phyloP scores from a whole-genome alignment of 2,888 invertebrate species.

The Netelia inedita region DNA sequence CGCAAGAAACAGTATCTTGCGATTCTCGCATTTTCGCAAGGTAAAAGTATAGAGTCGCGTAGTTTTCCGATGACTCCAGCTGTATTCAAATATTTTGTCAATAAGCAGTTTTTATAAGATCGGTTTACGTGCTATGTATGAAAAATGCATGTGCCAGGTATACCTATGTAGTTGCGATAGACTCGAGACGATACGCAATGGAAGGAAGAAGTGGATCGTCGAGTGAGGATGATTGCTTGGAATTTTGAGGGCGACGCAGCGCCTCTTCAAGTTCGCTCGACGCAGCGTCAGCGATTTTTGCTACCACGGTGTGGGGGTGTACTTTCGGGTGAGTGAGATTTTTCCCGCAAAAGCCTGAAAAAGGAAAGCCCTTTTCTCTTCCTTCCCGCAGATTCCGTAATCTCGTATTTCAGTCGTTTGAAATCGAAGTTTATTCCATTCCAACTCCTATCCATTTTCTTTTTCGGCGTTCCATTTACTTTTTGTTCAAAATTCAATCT shows the following conservation, averaged over 20 bases:
- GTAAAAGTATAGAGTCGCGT: constrained; percentile 7
- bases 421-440: constrained; percentile 51
- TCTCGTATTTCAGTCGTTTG: not conserved
- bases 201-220: constrained; percentile 46
- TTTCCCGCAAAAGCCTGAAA: constrained; percentile 7
- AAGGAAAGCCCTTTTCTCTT: not conserved
- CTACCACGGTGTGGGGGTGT: constrained; percentile 23
- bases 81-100: constrained; percentile 66
- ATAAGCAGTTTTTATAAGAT: constrained; percentile 68
- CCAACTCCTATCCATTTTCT: constrained; percentile 21
- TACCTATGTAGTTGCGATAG: constrained; percentile 1
- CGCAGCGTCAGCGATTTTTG: constrained; percentile 66
- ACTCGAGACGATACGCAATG: constrained; percentile 37
- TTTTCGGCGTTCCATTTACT: not conserved
- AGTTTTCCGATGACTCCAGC: constrained; percentile 62
- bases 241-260: constrained; percentile 70
- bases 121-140: not conserved
- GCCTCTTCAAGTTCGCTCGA: constrained; percentile 66
- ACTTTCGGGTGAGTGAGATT: constrained; percentile 22
- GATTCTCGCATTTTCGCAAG: not conserved
- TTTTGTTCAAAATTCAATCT: too few relatives aligned
- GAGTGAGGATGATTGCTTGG: constrained; percentile 67
- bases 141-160: constrained; percentile 31
- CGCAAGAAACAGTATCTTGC: too few relatives aligned
- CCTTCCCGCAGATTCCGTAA: constrained; percentile 3